A percentile compares a stretch with the other conserved stretches of the same genome.
Evolutionary conservation across 2,113 vertebrate genomes (phyloP).

Genomic region (Vimba vimba): DNA sequence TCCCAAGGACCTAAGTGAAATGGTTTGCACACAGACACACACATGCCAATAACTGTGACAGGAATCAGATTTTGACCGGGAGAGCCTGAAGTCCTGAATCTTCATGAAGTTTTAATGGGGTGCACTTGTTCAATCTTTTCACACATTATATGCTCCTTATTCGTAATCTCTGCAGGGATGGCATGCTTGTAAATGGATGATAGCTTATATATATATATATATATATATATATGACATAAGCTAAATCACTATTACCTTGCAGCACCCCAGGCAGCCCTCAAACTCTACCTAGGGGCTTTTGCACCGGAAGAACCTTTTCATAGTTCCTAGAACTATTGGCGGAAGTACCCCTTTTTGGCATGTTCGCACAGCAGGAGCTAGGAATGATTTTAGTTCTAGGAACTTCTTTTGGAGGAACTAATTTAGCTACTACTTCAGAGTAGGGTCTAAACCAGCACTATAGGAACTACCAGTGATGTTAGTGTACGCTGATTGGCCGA

Average conservation of each 20-base stretch:
- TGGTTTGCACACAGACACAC: neutral
- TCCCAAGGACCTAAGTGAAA: neutral
- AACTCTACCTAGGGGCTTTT: neutral
- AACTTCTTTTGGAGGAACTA: too few relatives aligned
- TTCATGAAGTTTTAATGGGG: conserved; percentile 17
- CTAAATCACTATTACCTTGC: conserved; percentile 10
- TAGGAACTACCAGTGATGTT: too few relatives aligned
- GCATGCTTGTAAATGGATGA: neutral
- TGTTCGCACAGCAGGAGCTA: too few relatives aligned
- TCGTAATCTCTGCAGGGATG: neutral
- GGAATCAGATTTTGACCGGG: conserved; percentile 17
- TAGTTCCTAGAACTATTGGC: too few relatives aligned
- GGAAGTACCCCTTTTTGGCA: too few relatives aligned
- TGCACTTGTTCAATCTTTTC: conserved; percentile 11
- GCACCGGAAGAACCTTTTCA: too few relatives aligned
- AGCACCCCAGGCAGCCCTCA: neutral
- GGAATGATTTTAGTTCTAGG: too few relatives aligned
- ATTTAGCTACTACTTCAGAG: too few relatives aligned
- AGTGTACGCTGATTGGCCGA: too few relatives aligned
- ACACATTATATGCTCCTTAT: neutral
- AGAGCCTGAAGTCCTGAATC: conserved; percentile 9
- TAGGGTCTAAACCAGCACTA: too few relatives aligned
- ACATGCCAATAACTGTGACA: neutral
- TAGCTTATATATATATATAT: neutral
- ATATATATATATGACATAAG: neutral